Percentiles rank a stretch among this genome's conserved stretches.
These are phyloP conservation scores for Venustaconcha ellipsiformis DNA, from an alignment of 1,140 invertebrate genomes.

Conservation along the genomic window DNA sequence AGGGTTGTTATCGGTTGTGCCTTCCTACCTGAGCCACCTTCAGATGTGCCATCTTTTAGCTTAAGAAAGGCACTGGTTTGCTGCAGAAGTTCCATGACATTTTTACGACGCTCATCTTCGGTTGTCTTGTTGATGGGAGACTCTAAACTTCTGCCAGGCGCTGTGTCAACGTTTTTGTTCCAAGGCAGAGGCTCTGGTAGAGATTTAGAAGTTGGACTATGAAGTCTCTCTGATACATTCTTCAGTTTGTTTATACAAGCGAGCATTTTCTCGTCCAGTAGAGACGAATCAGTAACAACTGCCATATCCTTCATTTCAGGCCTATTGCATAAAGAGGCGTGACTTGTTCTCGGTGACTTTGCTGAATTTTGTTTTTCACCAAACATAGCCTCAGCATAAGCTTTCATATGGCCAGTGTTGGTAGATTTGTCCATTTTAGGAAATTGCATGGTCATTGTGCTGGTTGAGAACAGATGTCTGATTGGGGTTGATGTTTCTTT, in stretches of 20 bases:
- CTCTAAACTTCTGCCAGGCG: constrained; percentile 8
- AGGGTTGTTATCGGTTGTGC: constrained; percentile 61
- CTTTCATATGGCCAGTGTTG: constrained; percentile 36
- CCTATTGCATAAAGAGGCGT: constrained; percentile 48
- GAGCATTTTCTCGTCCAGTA: constrained; percentile 53
- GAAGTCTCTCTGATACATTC: constrained; percentile 56
- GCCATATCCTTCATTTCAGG: constrained; percentile 35
- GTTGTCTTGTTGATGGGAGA: constrained; percentile 15
- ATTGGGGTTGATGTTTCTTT: constrained; percentile 59
- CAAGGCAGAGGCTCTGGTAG: constrained; percentile 34
- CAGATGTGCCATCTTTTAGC: constrained; percentile 36
- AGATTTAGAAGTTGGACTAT: constrained; percentile 56
- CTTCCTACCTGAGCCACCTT: constrained; percentile 42
- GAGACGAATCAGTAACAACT: constrained; percentile 48
- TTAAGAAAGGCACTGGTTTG: constrained; percentile 45
- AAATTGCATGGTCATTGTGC: constrained; percentile 54
- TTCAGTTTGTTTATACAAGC: constrained; percentile 59
- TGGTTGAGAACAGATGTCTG: constrained; percentile 53
- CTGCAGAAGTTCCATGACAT: constrained; percentile 42
- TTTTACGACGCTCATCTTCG: constrained; percentile 46
- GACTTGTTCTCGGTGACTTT: constrained; percentile 14
- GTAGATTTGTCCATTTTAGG: constrained; percentile 60
- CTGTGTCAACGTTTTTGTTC: constrained; percentile 13
- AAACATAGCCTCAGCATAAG: constrained; percentile 14
- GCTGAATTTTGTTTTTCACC: constrained; percentile 28